Evolutionary conservation across 2,888 invertebrate species (phyloP), one percentile per base, ranked within the genome.

Genomic region (Cerastis rubricosa): DNA sequence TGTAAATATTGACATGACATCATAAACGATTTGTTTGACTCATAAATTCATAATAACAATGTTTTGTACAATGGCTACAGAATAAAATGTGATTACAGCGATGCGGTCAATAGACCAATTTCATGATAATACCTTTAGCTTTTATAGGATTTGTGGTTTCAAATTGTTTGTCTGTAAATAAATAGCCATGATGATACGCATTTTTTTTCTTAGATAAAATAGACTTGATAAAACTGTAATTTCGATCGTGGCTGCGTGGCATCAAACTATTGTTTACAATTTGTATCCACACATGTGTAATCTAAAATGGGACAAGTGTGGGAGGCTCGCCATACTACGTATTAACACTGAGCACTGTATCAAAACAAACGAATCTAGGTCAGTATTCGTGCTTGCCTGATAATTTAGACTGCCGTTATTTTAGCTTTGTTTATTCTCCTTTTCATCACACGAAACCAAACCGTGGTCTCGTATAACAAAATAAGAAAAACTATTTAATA

Each of bases 271-370:
- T 92, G 92, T 92, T 92, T 91, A 92, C 91, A 87, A 90, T 83
- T 89, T 86, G 85, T 76, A 78, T 74, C 86, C 92, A 83, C 91
- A 95, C 94, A 94, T 94, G 94, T 93, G 93, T 85, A 88, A 90
- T 91, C 92, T 94, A 94, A 95, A 95, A 94, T 94, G 87, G 95
- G 92, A 93, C 94, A 94, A 92, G 91, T 94, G 96, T 95, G 96
- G 95, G 96, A 95, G 95, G 93, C 91, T 89, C 86, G 84, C 83
- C 84, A 89, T 86, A 87, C 87, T 89, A 87, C 86, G 88, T 86
- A 83, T 87, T 85, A 78, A 82, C 81, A 85, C 80, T 74, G 83
- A 87, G 79, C 88, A 81, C 86, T 89, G 89, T 93, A 92, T 94
- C 94, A 94, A 93, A 95, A 95, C 95, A 95, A 94, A 91, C 43